These are phyloP conservation scores for Pteropus alecto DNA, from an alignment of 2,113 vertebrate species.

Conservation along the genomic window DNA sequence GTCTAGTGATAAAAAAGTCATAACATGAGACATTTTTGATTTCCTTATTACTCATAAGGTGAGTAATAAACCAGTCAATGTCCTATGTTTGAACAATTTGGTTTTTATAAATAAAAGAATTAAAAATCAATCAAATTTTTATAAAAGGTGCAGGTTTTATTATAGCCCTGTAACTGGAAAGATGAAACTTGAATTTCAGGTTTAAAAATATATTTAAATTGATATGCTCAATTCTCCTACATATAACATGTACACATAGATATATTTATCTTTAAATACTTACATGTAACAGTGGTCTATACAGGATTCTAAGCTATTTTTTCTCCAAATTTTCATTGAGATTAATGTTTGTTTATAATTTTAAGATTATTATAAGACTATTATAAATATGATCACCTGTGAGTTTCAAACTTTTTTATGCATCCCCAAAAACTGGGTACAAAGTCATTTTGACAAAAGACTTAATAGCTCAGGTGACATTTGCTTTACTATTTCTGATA, in stretches of 20 bases:
- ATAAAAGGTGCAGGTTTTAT: background rate
- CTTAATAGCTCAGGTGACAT: conserved; percentile 42
- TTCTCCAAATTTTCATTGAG: background rate
- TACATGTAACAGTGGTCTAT: background rate
- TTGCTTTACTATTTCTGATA: conserved; percentile 61
- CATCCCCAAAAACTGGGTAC: background rate
- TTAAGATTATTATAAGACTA: background rate
- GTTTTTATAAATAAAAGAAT: background rate
- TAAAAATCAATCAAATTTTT: background rate
- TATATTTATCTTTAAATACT: background rate
- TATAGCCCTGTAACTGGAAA: background rate
- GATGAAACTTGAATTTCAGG: background rate
- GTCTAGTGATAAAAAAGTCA: background rate
- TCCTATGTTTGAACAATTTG: background rate
- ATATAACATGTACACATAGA: background rate
- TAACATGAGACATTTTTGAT: background rate
- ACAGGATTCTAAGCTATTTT: background rate
- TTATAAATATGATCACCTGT: background rate
- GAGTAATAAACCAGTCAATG: background rate
- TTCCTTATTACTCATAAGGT: background rate
- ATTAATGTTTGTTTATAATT: background rate
- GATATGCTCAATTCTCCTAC: background rate
- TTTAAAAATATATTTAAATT: background rate
- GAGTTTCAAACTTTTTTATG: background rate
- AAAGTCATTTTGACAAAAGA: conserved; percentile 35